phyloP scores from a whole-genome alignment of 2,888 invertebrate genomes.

The Euproctis similis region DNA sequence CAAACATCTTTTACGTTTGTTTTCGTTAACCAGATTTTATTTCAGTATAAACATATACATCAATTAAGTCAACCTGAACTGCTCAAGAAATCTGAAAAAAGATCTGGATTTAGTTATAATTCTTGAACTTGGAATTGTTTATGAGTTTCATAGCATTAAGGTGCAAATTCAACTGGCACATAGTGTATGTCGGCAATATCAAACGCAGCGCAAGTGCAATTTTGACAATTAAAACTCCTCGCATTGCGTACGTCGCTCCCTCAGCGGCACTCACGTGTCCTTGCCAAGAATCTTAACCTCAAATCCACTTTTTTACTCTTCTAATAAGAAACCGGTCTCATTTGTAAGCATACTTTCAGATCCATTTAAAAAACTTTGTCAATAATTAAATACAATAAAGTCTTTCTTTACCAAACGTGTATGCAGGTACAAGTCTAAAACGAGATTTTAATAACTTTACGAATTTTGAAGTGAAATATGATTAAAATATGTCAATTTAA shows the following conservation, averaged over 20 bases:
- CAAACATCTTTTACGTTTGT: too few relatives aligned
- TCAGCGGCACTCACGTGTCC: constrained; percentile 45
- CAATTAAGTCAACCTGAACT: too few relatives aligned
- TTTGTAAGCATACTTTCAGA: constrained; percentile 34
- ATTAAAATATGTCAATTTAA: constrained; percentile 28
- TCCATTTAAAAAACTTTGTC: constrained; percentile 14
- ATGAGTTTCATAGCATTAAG: constrained; percentile 5
- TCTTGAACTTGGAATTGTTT: too few relatives aligned
- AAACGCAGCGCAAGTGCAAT: constrained; percentile 53
- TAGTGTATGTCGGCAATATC: constrained; percentile 49
- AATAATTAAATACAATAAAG: too few relatives aligned
- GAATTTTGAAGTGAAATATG: constrained; percentile 21
- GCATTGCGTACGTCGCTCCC: constrained; percentile 56
- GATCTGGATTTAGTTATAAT: too few relatives aligned
- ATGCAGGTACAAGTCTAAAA: too few relatives aligned
- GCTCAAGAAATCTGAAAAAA: too few relatives aligned
- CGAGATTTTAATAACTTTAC: constrained; percentile 8
- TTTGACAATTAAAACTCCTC: constrained; percentile 71
- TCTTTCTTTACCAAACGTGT: too few relatives aligned
- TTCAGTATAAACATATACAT: too few relatives aligned
- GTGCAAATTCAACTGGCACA: constrained; percentile 1
- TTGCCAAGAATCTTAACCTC: constrained; percentile 63
- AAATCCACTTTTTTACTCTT: constrained; percentile 42
- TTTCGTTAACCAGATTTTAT: too few relatives aligned
- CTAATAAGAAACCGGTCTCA: constrained; percentile 47